Base-by-base conservation (phyloP, 2,113 vertebrate genomes). In the Prolemur simus region DNA sequence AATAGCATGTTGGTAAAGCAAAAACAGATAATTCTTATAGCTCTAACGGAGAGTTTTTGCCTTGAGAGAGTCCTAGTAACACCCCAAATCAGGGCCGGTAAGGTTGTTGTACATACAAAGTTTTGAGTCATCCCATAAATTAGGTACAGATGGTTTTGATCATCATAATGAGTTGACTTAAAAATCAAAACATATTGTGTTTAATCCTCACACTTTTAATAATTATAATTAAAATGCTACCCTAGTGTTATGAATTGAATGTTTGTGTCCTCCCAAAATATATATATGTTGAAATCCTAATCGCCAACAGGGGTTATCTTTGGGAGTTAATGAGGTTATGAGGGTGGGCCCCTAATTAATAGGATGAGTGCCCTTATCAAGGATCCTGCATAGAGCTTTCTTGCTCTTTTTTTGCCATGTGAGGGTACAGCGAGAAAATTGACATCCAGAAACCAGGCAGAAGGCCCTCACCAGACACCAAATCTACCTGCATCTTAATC, bases 11-110 rank as follows among this genome's bases (percentile, higher is more conserved):
- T 56, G 11, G 18, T 74, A 73, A 82, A 68, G 17, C 32, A 81
- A 64, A 78, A 78, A 73, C 17, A 60, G 17, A 77, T 49, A 34
- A 6, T 39, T 25, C 49, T 94, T 49, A 78, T 10, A 32, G 45
- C 27, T 47, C 21, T 23, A 73, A 71, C 29, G 0, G 7, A 76
- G 2, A 60, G 27, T 58, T 58, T 58, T 58, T 37, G 52, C 6
- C 29, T 92, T 74, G 18, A 69, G 0, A 68, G 39, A 21, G 10
- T 47, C 34, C 2, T 25, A 10, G 1, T 1, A 39, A 47, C 18
- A 64, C 2, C 1, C 1, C 8, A 37, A 77, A 87, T 2, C 10
- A 71, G 3, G 32, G 15, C 37, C 1, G 4, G 11, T 0, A 90
- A 94, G 49, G 4, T 83, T 8, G 13, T 45, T 32, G 23, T 39